phyloP scores from a whole-genome alignment of 2,888 invertebrate species.

The Drosophila meridiana region DNA sequence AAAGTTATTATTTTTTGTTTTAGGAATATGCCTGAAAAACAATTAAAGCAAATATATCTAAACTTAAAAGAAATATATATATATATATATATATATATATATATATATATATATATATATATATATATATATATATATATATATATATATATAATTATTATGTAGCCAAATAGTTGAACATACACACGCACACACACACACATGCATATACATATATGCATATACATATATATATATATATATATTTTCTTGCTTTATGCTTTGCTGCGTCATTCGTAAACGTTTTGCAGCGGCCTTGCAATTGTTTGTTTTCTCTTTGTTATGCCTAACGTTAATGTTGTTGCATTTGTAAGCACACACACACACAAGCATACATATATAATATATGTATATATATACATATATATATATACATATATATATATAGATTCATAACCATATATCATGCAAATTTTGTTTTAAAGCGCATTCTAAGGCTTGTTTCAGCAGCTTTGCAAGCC shows the following conservation, averaged over 20 bases:
- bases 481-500: not conserved
- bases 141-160: constrained; percentile 24
- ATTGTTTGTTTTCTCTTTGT: constrained; percentile 43
- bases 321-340: constrained; percentile 51
- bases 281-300: constrained; percentile 25
- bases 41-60: constrained; percentile 19
- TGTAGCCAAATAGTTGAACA: constrained; percentile 53
- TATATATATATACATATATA: constrained; percentile 6
- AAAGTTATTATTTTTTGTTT: constrained; percentile 12
- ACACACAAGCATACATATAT: not conserved
- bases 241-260: constrained; percentile 26
- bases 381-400: not conserved
- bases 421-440: not conserved
- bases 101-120: constrained; percentile 10
- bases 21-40: constrained; percentile 27
- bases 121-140: constrained; percentile 9
- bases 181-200: constrained; percentile 8
- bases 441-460: not conserved
- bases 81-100: constrained; percentile 8
- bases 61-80: not conserved
- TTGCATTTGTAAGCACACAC: constrained; percentile 43
- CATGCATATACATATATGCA: constrained; percentile 9
- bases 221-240: constrained; percentile 7
- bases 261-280: constrained; percentile 48
- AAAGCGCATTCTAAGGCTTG: constrained; percentile 13